A percentile compares a stretch with the other conserved stretches of the same genome.
These are phyloP conservation scores for Diaphora mendica DNA, from an alignment of 2,888 invertebrate species.

Conservation along the genomic window DNA sequence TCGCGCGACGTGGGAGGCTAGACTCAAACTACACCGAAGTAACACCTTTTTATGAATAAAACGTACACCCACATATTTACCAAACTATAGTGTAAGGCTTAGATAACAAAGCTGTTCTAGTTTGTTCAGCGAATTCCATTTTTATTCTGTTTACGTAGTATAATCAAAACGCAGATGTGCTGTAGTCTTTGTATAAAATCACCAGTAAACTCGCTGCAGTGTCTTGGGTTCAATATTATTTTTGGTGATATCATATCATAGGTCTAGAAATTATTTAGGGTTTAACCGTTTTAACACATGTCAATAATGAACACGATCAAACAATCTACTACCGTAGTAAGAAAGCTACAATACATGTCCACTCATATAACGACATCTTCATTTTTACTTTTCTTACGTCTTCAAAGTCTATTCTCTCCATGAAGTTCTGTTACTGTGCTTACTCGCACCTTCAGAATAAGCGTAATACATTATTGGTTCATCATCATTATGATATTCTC, in stretches of 20 bases:
- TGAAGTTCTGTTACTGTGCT: neutral
- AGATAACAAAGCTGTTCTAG: neutral
- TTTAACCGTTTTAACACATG: neutral
- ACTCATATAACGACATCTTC: neutral
- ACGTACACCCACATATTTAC: neutral
- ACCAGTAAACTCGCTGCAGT: neutral
- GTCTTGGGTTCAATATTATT: neutral
- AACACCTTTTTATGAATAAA: conserved; percentile 14
- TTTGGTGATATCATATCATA: neutral
- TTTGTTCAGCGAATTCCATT: neutral
- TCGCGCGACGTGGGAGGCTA: conserved; percentile 75
- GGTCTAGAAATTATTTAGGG: no score
- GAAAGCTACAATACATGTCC: neutral
- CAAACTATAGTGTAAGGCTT: neutral
- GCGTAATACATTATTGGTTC: neutral
- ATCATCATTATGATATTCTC: neutral
- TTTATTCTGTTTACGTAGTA: neutral
- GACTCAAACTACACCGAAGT: conserved; percentile 34
- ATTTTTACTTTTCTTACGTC: neutral
- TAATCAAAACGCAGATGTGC: neutral
- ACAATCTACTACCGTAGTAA: neutral
- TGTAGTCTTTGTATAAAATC: neutral
- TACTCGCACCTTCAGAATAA: neutral
- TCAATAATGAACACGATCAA: neutral
- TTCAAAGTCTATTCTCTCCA: neutral